Evolutionary conservation across 2,797 vertebrate genomes (phyloP).

Genomic region (Myotis planiceps): DNA sequence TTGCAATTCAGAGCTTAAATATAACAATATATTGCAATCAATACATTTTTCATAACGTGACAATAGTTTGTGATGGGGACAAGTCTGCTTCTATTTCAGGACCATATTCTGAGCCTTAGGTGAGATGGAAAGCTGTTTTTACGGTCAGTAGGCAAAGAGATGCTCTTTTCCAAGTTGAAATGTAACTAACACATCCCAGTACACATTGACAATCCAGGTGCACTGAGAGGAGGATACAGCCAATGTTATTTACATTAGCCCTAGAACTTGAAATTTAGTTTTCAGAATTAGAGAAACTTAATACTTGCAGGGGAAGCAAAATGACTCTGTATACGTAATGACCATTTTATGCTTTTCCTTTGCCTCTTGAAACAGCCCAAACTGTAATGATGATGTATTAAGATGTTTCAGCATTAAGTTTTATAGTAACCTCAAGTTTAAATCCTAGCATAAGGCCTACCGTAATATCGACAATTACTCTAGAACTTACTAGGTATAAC

Average conservation of each 20-base stretch:
- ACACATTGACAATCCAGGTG: background rate
- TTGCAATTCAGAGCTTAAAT: conserved; percentile 78
- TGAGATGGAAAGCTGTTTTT: conserved; percentile 57
- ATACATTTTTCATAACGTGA: conserved; percentile 73
- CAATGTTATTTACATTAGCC: conserved; percentile 38
- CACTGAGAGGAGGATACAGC: conserved; percentile 19
- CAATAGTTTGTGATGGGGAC: conserved; percentile 51
- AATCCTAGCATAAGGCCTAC: background rate
- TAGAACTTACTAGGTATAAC: background rate
- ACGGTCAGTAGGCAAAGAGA: conserved; percentile 55
- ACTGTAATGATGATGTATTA: background rate
- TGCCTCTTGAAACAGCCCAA: background rate
- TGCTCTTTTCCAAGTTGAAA: background rate
- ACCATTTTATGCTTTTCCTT: conserved; percentile 20
- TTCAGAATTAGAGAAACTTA: conserved; percentile 57
- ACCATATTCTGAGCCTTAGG: conserved; percentile 58
- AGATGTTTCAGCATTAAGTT: background rate
- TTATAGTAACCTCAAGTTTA: background rate
- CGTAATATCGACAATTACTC: background rate
- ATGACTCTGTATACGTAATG: background rate
- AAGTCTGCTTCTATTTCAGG: conserved; percentile 70
- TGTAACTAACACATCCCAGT: too few relatives aligned
- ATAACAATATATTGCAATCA: conserved; percentile 74
- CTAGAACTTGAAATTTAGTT: conserved; percentile 43
- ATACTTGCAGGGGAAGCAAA: background rate